These are phyloP conservation scores for Pecten maximus DNA, from an alignment of 2,888 invertebrate species.

Conservation along the genomic window DNA sequence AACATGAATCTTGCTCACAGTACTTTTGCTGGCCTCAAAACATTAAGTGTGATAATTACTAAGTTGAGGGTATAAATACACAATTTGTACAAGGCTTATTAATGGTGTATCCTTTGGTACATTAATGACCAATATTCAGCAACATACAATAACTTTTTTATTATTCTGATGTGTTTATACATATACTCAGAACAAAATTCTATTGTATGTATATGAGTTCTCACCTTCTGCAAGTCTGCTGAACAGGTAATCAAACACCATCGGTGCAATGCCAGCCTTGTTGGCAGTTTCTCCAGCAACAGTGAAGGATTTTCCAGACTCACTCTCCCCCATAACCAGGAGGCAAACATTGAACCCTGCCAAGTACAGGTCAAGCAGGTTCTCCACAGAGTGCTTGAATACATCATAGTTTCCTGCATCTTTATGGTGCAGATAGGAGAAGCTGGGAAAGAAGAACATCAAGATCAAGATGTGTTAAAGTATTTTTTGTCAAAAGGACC, in stretches of 20 bases:
- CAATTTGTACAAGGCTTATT: too few relatives aligned
- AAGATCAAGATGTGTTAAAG: background rate
- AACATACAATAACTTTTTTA: too few relatives aligned
- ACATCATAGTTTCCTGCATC: slow-evolving; percentile 75
- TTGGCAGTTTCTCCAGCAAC: slow-evolving; percentile 75
- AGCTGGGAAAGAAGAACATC: slow-evolving; percentile 63
- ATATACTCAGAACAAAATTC: background rate
- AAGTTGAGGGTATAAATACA: too few relatives aligned
- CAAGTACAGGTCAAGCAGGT: slow-evolving; percentile 75
- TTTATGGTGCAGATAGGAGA: slow-evolving; percentile 72
- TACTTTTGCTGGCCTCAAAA: too few relatives aligned
- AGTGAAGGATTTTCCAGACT: slow-evolving; percentile 78
- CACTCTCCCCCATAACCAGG: slow-evolving; percentile 78
- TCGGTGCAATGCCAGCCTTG: slow-evolving; percentile 75
- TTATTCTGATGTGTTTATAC: background rate
- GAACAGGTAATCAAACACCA: slow-evolving; percentile 77
- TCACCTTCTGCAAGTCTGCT: slow-evolving; percentile 73
- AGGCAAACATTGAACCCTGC: slow-evolving; percentile 79
- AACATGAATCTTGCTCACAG: too few relatives aligned
- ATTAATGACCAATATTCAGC: too few relatives aligned
- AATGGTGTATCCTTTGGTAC: too few relatives aligned
- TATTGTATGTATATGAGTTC: background rate
- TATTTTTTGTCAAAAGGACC: too few relatives aligned
- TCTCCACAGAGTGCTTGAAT: slow-evolving; percentile 73
- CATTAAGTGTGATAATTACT: too few relatives aligned